Evolutionary conservation across 2,888 invertebrate species (phyloP), one percentile per base, ranked within the genome.

Genomic region (Opisthograptis luteolata): DNA sequence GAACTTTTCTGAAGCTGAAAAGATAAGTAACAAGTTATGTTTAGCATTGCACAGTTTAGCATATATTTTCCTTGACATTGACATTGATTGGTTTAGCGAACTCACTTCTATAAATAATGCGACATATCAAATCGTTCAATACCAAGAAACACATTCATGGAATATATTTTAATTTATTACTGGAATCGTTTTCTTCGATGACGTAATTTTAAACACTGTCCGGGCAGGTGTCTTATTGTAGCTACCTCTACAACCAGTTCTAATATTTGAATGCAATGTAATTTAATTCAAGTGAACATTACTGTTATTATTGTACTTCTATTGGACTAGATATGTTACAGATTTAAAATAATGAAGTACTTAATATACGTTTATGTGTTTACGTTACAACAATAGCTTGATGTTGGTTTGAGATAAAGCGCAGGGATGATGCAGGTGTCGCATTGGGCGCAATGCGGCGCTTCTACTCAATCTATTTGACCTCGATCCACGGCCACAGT

Each of bases 381-480:
- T n/a, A n/a, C n/a, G n/a, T n/a, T n/a, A n/a, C n/a, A n/a, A n/a
- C n/a, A n/a, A n/a, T n/a, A n/a, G n/a, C n/a, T n/a, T 34, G 9
- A 19, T 36, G 35, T 37, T n/a, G 4, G 5, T 35, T 43, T 53
- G 65, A 76, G 75, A 76, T 76, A 66, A 70, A 65, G 60, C 66
- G 69, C 66, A 52, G 52, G 61, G 66, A 73, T 68, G 55, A 65
- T 82, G 86, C 83, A 82, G 79, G 75, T 79, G 82, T 77, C 84
- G 86, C 85, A 84, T 62, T 65, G 75, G 70, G 81, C 88, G 88
- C 88, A 88, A 70, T 88, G 88, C 88, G 85, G 83, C 70, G 76
- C 74, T 66, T 66, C 70, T 58, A 73, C 78, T 70, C 73, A 76
- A 75, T 80, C 73, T 76, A 73, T 66, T 66, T 79, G 84, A 81